Percentiles rank a stretch among this genome's conserved stretches.
Evolutionary conservation across 2,797 vertebrate species (phyloP).

Genomic region (Catamblyrhynchus diadema): DNA sequence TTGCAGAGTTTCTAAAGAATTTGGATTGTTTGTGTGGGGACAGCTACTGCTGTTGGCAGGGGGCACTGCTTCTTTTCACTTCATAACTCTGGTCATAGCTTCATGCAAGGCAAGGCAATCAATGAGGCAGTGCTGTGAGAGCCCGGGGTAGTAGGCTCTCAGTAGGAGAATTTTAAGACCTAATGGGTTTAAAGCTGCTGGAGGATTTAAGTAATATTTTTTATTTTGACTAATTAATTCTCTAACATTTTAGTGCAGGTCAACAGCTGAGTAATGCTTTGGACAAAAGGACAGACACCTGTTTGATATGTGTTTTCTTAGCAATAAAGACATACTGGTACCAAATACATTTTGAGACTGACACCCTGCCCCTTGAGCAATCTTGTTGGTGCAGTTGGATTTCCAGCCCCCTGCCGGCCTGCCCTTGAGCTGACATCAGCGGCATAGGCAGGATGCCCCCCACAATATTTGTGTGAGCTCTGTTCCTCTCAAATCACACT

Average conservation of each 20-base stretch:
- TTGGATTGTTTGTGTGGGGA: background rate
- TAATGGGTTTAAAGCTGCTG: background rate
- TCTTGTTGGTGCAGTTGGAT: rapidly evolving
- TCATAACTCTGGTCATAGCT: background rate
- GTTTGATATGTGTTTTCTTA: background rate
- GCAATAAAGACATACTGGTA: background rate
- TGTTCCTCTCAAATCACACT: background rate
- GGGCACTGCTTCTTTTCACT: background rate
- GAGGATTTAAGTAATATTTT: background rate
- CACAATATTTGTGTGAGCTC: background rate
- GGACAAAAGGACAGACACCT: background rate
- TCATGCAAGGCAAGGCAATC: background rate
- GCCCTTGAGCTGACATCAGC: background rate
- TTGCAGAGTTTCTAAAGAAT: background rate
- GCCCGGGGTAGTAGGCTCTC: background rate
- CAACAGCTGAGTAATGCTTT: background rate
- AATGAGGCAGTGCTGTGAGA: background rate
- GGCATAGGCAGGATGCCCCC: rapidly evolving
- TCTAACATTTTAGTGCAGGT: background rate
- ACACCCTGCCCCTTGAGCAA: background rate
- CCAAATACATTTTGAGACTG: background rate
- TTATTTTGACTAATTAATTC: background rate
- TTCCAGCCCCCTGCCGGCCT: background rate
- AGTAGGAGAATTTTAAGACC: background rate
- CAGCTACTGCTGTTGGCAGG: background rate